Conservation (phyloP, 2,797 vertebrate species). For the Dendrocincla fuliginosa region DNA sequence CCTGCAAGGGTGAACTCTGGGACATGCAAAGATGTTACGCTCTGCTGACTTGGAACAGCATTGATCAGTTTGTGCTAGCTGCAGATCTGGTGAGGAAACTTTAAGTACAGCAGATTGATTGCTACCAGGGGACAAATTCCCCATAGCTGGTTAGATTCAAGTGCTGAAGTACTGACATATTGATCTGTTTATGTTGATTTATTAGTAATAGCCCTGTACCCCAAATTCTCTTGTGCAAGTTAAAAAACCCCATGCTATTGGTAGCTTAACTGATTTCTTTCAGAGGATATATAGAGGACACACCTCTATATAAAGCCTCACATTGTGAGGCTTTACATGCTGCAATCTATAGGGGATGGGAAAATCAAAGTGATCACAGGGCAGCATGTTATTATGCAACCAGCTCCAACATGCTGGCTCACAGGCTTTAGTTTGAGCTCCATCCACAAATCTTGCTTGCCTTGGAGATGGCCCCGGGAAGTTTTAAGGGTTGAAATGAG, state of each 20-base stretch:
- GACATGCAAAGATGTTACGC: background rate
- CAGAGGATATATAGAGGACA: background rate
- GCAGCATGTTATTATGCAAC: background rate
- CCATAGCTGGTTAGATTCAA: conserved; percentile 19
- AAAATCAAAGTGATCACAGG: background rate
- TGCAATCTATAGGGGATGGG: background rate
- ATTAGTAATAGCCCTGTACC: conserved; percentile 17
- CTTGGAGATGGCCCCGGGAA: background rate
- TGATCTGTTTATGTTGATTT: conserved; percentile 47
- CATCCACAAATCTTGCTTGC: background rate
- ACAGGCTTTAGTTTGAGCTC: background rate
- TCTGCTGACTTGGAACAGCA: conserved; percentile 16
- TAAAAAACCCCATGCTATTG: background rate
- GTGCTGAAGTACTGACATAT: conserved; percentile 24
- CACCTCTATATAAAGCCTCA: background rate
- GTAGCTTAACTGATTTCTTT: background rate
- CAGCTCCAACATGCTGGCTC: background rate
- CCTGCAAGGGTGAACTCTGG: background rate
- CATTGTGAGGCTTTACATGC: background rate
- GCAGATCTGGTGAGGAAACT: conserved; percentile 29
- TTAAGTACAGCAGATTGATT: conserved; percentile 61
- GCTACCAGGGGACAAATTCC: conserved; percentile 43
- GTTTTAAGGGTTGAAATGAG: background rate
- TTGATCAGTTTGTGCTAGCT: conserved; percentile 58
- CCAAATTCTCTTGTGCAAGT: background rate